Percentiles rank a stretch among this genome's conserved stretches.
These are phyloP conservation scores for Pyralis farinalis DNA, from an alignment of 2,888 invertebrate species.

Conservation along the genomic window DNA sequence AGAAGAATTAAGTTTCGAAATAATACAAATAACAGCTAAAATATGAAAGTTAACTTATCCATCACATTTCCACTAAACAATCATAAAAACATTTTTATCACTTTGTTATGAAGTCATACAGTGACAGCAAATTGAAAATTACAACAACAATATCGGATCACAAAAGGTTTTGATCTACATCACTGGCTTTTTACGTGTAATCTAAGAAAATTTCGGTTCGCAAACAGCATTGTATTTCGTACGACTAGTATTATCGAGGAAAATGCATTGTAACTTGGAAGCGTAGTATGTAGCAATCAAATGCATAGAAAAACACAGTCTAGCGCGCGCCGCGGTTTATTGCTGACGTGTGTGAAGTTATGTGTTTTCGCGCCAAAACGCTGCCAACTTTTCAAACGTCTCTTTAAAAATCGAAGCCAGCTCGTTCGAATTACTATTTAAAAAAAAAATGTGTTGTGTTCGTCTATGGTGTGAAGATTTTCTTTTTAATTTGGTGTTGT, in stretches of 20 bases:
- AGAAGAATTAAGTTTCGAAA: too few relatives aligned
- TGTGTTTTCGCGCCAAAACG: conserved; percentile 54
- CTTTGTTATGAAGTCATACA: too few relatives aligned
- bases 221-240: conserved; percentile 17
- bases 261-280: conserved; percentile 14
- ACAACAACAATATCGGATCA: background rate
- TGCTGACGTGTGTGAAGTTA: conserved; percentile 32
- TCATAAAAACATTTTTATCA: too few relatives aligned
- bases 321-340: conserved; percentile 44
- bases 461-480: background rate
- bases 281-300: conserved; percentile 9
- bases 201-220: background rate
- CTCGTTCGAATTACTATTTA: conserved; percentile 12
- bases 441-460: conserved; percentile 2
- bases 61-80: too few relatives aligned
- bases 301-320: conserved; percentile 44
- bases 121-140: too few relatives aligned
- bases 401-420: conserved; percentile 25
- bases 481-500: background rate
- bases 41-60: too few relatives aligned
- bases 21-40: too few relatives aligned
- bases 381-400: conserved; percentile 40
- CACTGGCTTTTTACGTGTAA: background rate
- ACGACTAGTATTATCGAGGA: conserved; percentile 12
- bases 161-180: background rate